Percentiles rank a stretch among this genome's conserved stretches.
phyloP scores from a whole-genome alignment of 2,888 invertebrate genomes.

The Sarcophaga variegata region DNA sequence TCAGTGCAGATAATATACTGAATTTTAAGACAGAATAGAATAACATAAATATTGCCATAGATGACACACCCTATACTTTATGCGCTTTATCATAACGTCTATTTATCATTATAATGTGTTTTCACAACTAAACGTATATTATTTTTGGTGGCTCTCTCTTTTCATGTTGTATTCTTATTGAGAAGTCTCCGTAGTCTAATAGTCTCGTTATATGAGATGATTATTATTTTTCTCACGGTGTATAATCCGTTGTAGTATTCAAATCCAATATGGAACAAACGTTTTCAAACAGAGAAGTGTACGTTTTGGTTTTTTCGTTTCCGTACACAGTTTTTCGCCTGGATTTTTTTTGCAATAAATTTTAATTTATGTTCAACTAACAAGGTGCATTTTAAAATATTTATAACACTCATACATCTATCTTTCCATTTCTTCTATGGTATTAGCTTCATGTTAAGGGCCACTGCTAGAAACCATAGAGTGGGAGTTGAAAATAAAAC shows the following conservation, averaged over 20 bases:
- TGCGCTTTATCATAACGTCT: no score
- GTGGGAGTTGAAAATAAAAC: not conserved
- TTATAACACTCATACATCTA: slow-evolving; percentile 55
- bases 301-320: not conserved
- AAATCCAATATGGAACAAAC: not conserved
- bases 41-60: no score
- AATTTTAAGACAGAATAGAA: no score
- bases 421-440: not conserved
- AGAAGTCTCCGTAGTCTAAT: no score
- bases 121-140: no score
- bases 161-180: no score
- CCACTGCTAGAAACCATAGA: not conserved
- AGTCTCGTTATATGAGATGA: no score
- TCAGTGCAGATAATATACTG: no score
- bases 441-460: not conserved
- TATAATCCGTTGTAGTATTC: not conserved
- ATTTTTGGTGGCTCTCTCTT: no score
- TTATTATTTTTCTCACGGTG: no score
- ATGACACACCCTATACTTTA: no score
- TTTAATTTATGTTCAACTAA: slow-evolving; percentile 61
- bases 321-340: not conserved
- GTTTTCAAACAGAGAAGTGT: not conserved
- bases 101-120: no score
- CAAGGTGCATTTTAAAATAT: slow-evolving; percentile 64
- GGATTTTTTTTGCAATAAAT: slow-evolving; percentile 52